Percentiles rank a stretch among this genome's conserved stretches.
These are phyloP conservation scores for Aphyosemion australe DNA, from an alignment of 2,113 vertebrate genomes.

Conservation along the genomic window DNA sequence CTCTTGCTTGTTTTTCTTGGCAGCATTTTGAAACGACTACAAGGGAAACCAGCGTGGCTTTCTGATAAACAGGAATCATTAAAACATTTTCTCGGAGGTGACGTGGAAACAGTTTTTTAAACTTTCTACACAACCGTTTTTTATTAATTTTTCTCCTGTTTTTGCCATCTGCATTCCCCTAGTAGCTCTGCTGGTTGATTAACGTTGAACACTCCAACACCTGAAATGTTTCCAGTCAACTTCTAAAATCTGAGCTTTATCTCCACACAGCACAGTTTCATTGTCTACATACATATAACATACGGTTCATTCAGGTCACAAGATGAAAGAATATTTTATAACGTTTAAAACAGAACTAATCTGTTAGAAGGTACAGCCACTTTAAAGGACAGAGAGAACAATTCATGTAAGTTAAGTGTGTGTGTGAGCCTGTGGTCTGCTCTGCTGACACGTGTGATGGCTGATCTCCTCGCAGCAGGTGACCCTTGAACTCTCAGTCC, in stretches of 20 bases:
- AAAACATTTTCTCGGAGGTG: neutral
- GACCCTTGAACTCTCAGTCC: conserved; percentile 76
- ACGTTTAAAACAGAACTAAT: neutral
- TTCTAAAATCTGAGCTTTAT: neutral
- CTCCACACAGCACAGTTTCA: neutral
- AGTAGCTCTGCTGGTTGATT: neutral
- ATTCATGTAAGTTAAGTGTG: neutral
- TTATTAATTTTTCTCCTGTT: neutral
- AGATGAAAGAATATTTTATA: neutral
- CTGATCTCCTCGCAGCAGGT: conserved; percentile 55
- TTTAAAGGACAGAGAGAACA: neutral
- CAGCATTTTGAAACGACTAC: conserved; percentile 14
- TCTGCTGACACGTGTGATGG: conserved; percentile 33
- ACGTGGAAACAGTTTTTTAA: neutral
- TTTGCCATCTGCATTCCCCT: neutral
- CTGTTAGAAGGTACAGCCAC: neutral
- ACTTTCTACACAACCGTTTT: neutral
- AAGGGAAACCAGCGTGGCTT: conserved; percentile 15
- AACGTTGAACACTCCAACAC: neutral
- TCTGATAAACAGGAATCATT: neutral
- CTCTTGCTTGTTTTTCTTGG: conserved; percentile 33
- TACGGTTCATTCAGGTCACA: conserved; percentile 3
- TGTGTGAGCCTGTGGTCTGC: conserved; percentile 1
- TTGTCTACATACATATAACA: neutral
- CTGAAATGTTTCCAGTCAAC: too few species aligned